These are phyloP conservation scores for Atlantisia rogersi DNA, from an alignment of 2,113 vertebrate genomes.

Conservation along the genomic window DNA sequence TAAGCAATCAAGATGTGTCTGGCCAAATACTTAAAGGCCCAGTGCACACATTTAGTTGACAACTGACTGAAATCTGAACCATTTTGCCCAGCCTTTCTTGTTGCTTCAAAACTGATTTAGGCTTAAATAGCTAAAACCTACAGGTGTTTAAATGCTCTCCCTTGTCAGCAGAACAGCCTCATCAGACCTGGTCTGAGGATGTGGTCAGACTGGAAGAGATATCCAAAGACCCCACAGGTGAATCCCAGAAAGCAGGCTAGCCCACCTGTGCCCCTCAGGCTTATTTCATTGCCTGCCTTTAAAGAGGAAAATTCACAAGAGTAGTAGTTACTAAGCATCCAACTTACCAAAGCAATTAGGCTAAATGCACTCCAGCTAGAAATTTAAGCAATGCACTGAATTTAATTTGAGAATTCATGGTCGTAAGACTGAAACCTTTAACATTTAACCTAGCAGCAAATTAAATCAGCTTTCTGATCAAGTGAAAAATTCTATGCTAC, in stretches of 20 bases:
- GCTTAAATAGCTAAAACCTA: conserved; percentile 73
- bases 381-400: conserved; percentile 50
- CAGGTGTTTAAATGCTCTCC: conserved; percentile 73
- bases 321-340: conserved; percentile 43
- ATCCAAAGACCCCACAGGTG: conserved; percentile 47
- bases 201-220: conserved; percentile 59
- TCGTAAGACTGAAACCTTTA: conserved; percentile 58
- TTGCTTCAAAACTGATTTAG: conserved; percentile 72
- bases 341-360: conserved; percentile 59
- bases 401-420: conserved; percentile 64
- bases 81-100: conserved; percentile 71
- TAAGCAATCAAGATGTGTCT: conserved; percentile 75
- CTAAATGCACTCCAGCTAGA: conserved; percentile 55
- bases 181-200: conserved; percentile 53
- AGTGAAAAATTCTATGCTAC: conserved; percentile 29
- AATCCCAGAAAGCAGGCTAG: conserved; percentile 45
- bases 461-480: conserved; percentile 43
- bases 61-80: conserved; percentile 80
- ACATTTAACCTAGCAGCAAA: conserved; percentile 57
- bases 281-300: conserved; percentile 25
- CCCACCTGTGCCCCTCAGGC: conserved; percentile 67
- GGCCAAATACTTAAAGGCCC: conserved; percentile 79
- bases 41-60: conserved; percentile 79
- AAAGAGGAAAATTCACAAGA: conserved; percentile 59
- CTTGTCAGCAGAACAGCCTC: conserved; percentile 72